A percentile compares a stretch with the other conserved stretches of the same genome.
Evolutionary conservation across 2,113 vertebrate genomes (phyloP).

Genomic region (Siphamia tubifer): DNA sequence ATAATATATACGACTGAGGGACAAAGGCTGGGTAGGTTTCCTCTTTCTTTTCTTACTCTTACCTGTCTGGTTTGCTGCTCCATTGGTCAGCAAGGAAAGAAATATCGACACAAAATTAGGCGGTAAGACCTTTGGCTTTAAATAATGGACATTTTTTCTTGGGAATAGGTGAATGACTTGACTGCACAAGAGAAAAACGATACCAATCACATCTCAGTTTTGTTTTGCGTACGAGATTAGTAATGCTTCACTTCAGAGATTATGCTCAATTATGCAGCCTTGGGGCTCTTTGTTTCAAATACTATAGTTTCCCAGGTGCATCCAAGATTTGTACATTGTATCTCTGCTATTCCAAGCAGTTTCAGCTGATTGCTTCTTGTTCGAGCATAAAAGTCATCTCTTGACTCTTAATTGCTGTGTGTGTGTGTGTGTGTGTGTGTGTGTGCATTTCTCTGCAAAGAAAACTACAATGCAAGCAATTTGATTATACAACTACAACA

Average conservation of each 20-base stretch:
- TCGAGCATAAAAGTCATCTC: constrained; percentile 64
- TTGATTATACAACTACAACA: not conserved
- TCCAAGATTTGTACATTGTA: constrained; percentile 51
- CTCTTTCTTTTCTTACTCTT: constrained; percentile 74
- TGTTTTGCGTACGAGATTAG: constrained; percentile 53
- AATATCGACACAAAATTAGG: constrained; percentile 84
- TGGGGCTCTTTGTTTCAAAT: constrained; percentile 48
- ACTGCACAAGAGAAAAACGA: constrained; percentile 29
- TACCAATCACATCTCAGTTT: constrained; percentile 39
- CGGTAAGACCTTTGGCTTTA: constrained; percentile 60
- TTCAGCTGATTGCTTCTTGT: constrained; percentile 67
- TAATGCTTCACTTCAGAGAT: constrained; percentile 48
- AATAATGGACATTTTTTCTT: constrained; percentile 20
- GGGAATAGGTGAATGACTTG: constrained; percentile 8
- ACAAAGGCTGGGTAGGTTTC: constrained; percentile 1
- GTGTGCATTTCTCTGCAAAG: constrained; percentile 20
- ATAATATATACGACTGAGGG: not conserved
- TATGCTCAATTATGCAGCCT: constrained; percentile 67
- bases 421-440: constrained; percentile 38
- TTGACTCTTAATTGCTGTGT: constrained; percentile 54
- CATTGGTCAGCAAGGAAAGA: constrained; percentile 88
- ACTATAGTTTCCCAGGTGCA: constrained; percentile 70
- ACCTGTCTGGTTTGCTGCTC: constrained; percentile 99
- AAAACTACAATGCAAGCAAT: not conserved
- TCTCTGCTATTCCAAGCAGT: constrained; percentile 56